Conservation (phyloP, 2,888 invertebrate genomes). For the Diplazon laetatorius region DNA sequence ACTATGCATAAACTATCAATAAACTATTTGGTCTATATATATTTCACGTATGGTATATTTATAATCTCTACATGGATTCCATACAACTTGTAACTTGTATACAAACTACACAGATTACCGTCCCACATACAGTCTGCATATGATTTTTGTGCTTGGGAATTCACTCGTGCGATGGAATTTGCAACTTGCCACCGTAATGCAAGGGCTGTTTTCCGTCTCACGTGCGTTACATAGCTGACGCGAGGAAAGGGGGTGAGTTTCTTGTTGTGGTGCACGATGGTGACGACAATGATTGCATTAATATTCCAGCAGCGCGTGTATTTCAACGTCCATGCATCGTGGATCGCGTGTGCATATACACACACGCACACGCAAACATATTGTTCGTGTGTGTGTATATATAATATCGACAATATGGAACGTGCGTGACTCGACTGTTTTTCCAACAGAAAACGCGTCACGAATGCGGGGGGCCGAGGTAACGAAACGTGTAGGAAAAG, state of each 20-base stretch:
- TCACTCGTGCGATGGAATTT: slow-evolving; percentile 45
- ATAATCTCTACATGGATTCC: no score
- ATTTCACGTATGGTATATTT: no score
- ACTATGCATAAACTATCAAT: no score
- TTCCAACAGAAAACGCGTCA: not conserved
- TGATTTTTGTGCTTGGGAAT: no score
- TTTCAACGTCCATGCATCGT: slow-evolving; percentile 16
- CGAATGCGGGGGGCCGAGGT: no score
- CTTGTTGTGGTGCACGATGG: slow-evolving; percentile 13
- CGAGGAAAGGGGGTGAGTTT: no score
- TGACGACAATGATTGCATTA: slow-evolving; percentile 55
- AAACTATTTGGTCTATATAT: no score
- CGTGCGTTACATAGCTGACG: slow-evolving; percentile 24
- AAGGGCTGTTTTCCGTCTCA: slow-evolving; percentile 19
- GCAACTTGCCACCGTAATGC: slow-evolving; percentile 38
- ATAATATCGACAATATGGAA: slow-evolving; percentile 16
- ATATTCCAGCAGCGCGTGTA: slow-evolving; percentile 54
- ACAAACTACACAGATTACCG: no score
- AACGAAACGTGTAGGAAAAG: no score
- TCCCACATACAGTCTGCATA: no score
- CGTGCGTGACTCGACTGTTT: slow-evolving; percentile 14
- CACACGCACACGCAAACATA: not conserved
- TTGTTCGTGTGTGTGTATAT: slow-evolving; percentile 1
- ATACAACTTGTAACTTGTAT: no score
- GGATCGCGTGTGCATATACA: not conserved